phyloP scores from a whole-genome alignment of 2,113 vertebrate species.

The Bujurquina vittata region DNA sequence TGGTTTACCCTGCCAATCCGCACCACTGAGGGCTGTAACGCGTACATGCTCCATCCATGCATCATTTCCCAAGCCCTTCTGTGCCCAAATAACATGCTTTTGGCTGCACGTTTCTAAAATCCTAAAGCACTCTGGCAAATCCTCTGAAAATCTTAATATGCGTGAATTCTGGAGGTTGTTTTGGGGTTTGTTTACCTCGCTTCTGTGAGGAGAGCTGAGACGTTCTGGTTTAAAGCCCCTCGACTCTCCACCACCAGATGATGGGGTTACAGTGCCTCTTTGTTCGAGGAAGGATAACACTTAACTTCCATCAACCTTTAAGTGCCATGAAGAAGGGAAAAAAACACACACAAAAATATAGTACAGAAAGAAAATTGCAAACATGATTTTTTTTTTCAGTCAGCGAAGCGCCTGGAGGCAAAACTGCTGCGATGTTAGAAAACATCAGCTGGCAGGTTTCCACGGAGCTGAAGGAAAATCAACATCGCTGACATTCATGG shows the following conservation, averaged over 20 bases:
- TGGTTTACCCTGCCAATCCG: constrained; percentile 65
- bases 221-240: constrained; percentile 35
- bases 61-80: constrained; percentile 73
- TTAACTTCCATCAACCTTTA: constrained; percentile 59
- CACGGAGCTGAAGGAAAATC: constrained; percentile 48
- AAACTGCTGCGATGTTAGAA: constrained; percentile 41
- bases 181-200: constrained; percentile 55
- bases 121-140: constrained; percentile 58
- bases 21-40: constrained; percentile 71
- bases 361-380: constrained; percentile 59
- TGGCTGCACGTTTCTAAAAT: constrained; percentile 52
- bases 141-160: constrained; percentile 58
- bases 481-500: constrained; percentile 63
- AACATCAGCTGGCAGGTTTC: constrained; percentile 62
- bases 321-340: constrained; percentile 35
- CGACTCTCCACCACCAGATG: constrained; percentile 47
- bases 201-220: constrained; percentile 21
- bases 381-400: constrained; percentile 47
- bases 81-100: constrained; percentile 63
- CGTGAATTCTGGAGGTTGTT: constrained; percentile 55
- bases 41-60: constrained; percentile 66
- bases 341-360: constrained; percentile 29
- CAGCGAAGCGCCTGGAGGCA: constrained; percentile 52
- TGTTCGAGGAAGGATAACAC: constrained; percentile 68
- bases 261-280: constrained; percentile 59